These are phyloP conservation scores for Alviniconcha marisindica DNA, from an alignment of 1,140 invertebrate species.

Conservation along the genomic window DNA sequence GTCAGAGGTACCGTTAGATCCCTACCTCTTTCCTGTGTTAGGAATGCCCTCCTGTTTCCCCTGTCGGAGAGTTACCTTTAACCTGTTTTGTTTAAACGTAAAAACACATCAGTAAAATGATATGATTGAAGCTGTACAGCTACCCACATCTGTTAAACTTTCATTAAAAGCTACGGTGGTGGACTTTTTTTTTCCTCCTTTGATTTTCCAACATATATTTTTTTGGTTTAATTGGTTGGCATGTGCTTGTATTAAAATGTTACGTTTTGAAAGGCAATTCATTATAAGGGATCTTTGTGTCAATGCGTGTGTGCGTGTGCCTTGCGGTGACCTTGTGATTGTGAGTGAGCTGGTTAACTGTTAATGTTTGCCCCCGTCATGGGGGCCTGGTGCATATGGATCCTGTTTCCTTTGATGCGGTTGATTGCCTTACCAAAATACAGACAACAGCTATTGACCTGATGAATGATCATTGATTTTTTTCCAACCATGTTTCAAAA, in stretches of 20 bases:
- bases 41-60: too few species aligned
- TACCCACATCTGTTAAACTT: not conserved
- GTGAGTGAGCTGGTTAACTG: not conserved
- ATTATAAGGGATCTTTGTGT: constrained; percentile 2
- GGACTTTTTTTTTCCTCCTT: not conserved
- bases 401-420: constrained; percentile 20
- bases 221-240: not conserved
- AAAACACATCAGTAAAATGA: too few species aligned
- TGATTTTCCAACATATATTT: not conserved
- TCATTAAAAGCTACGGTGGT: constrained; percentile 1
- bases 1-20: too few species aligned
- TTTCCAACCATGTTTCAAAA: constrained; percentile 15
- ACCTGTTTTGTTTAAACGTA: too few species aligned
- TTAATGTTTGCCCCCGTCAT: constrained; percentile 6
- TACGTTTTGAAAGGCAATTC: constrained; percentile 8
- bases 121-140: not conserved
- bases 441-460: not conserved
- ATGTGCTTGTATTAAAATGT: constrained; percentile 1
- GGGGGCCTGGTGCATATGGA: constrained; percentile 30
- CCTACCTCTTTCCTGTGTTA: too few species aligned
- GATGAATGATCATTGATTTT: not conserved
- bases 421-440: constrained; percentile 33
- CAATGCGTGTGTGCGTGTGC: not conserved
- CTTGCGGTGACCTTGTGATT: too few species aligned
- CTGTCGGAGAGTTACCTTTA: too few species aligned